Base-by-base conservation (phyloP, 2,888 invertebrate genomes). In the Drosophila austrosaltans region DNA sequence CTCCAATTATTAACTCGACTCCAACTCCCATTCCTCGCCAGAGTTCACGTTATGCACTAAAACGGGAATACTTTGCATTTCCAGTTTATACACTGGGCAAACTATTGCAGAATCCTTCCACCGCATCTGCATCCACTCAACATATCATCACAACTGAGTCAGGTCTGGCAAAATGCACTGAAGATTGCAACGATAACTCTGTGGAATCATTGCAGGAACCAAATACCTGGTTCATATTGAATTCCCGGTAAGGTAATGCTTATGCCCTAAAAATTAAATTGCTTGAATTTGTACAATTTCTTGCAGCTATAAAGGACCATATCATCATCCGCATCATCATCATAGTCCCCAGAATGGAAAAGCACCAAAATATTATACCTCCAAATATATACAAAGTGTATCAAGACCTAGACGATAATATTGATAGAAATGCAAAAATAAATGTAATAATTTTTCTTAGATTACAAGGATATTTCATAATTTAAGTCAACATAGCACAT, bases 181-280 rank as follows among this genome's bases (percentile, higher is more conserved):
- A 36, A 44, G 0, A 48, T 22, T 48, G 44, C 44, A 20, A 20
- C 3, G 72, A 71, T 5, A 56, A 48, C 16, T 75, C 70, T 22
- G 6, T n/a, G 16, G 64, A 71, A 10, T 25, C 30, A 30, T 5
- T 30, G 30, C 30, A 48, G 8, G 59, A 30, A 1, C 40, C 64
- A 25, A 75, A 69, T 12, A 91, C 90, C 10, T 91, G 90, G 91
- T 90, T 91, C 32, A 86, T 91, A 8, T 56, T 91, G 8, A 91
- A 91, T 54, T 89, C 90, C 2, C 89, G 88, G 90, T 91, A 36
- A 74, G 83, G n/a, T n/a, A n/a, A n/a, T 68, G 16, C 3, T 0
- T 22, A 30, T 36, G 10, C 4, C 32, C 16, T 6, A 10, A 1
- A 16, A 22, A 10, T 32, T 3, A 25, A 12, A 32, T 42, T 10